A percentile compares a stretch with the other conserved stretches of the same genome.
Conservation (phyloP, 2,113 vertebrate species). For the Pseudorhombus dupliciocellatus region DNA sequence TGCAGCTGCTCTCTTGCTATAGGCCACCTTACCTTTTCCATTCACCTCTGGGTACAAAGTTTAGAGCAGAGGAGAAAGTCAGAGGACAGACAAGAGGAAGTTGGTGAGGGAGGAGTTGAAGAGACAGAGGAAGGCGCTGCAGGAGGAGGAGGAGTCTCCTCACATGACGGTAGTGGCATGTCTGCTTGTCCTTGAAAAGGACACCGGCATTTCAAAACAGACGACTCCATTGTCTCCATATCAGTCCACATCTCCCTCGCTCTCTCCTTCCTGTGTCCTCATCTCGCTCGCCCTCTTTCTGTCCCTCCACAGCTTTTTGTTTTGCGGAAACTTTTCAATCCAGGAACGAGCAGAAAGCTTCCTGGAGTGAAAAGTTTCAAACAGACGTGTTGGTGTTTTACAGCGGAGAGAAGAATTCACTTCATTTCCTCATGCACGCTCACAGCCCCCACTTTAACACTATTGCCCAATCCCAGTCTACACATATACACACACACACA, state of each 20-base stretch:
- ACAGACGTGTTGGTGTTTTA: not conserved
- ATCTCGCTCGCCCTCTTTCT: not conserved
- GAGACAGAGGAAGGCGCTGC: slow-evolving; percentile 42
- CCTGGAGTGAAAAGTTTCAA: not conserved
- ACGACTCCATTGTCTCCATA: slow-evolving; percentile 39
- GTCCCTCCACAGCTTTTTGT: not conserved
- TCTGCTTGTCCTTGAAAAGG: slow-evolving; percentile 71
- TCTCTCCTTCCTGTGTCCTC: slow-evolving; percentile 15
- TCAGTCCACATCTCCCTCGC: slow-evolving; percentile 4
- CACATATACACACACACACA: slow-evolving; percentile 18
- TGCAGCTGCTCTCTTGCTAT: not conserved
- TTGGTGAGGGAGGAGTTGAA: slow-evolving; percentile 23
- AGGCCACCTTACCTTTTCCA: not conserved
- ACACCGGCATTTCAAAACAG: slow-evolving; percentile 59
- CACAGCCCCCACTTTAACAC: not conserved
- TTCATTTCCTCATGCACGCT: slow-evolving; percentile 18
- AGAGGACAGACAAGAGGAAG: slow-evolving; percentile 32
- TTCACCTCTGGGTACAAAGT: slow-evolving; percentile 28
- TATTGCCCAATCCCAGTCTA: slow-evolving; percentile 37
- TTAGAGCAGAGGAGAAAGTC: slow-evolving; percentile 24
- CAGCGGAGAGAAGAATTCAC: slow-evolving; percentile 1
- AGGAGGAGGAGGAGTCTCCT: slow-evolving; percentile 57
- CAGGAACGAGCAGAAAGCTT: not conserved
- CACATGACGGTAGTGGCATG: slow-evolving; percentile 56
- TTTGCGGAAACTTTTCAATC: no score